Conservation (phyloP, 2,888 invertebrate species). For the Thelaira solivaga region DNA sequence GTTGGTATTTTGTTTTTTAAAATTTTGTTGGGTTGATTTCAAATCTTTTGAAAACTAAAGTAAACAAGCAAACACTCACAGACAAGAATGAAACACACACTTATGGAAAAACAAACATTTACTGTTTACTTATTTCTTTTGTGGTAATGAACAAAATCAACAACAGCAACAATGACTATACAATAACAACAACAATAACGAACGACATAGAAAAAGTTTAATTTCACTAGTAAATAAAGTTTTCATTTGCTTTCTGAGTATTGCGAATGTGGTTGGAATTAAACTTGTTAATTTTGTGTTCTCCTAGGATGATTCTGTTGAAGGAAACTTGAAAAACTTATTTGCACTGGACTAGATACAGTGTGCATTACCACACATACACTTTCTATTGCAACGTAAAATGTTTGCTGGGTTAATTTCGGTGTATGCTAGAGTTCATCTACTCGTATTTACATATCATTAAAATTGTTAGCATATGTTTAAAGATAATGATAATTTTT, state of each 20-base stretch:
- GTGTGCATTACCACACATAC: too few relatives aligned
- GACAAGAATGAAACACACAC: neutral
- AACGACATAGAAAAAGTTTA: neutral
- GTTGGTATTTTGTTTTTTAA: neutral
- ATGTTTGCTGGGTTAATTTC: too few relatives aligned
- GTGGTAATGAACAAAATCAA: conserved; percentile 14
- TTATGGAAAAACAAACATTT: neutral
- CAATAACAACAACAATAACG: neutral
- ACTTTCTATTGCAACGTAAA: too few relatives aligned
- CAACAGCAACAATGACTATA: neutral
- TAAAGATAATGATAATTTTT: conserved; percentile 23
- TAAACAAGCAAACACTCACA: neutral
- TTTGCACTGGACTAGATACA: too few relatives aligned
- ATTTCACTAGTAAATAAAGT: conserved; percentile 8
- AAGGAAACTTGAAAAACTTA: too few relatives aligned
- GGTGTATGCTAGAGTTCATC: too few relatives aligned
- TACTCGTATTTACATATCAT: too few relatives aligned
- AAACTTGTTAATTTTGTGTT: too few relatives aligned
- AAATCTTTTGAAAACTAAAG: neutral
- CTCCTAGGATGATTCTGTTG: too few relatives aligned
- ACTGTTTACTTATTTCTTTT: neutral
- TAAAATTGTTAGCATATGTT: neutral
- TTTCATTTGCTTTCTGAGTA: conserved; percentile 11
- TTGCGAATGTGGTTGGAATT: neutral
- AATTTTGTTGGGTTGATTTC: neutral